These are phyloP conservation scores for Phyllopteryx taeniolatus DNA, from an alignment of 2,113 vertebrate genomes.

Conservation along the genomic window DNA sequence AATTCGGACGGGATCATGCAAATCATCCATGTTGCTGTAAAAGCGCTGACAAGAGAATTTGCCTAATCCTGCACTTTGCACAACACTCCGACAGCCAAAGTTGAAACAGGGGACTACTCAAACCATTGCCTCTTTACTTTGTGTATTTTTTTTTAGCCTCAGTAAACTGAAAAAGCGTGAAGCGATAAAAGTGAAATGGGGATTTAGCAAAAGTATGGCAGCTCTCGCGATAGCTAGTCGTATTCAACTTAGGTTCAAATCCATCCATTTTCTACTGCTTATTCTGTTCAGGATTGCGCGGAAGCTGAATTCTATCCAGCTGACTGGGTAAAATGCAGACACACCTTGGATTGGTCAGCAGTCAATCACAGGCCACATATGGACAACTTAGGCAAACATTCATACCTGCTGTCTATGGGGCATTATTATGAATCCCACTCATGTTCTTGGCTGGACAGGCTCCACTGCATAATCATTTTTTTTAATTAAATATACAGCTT, in stretches of 20 bases:
- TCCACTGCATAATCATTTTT: too few relatives aligned
- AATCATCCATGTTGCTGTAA: conserved; percentile 22
- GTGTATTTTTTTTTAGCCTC: background rate
- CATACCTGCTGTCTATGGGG: background rate
- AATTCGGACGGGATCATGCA: conserved; percentile 27
- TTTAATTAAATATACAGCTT: too few relatives aligned
- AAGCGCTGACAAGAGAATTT: conserved; percentile 17
- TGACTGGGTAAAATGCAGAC: background rate
- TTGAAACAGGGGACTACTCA: conserved; percentile 7
- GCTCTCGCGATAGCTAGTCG: background rate
- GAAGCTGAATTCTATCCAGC: background rate
- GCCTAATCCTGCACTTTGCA: conserved; percentile 28
- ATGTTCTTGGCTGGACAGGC: too few relatives aligned
- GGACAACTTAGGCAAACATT: background rate
- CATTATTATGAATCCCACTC: background rate
- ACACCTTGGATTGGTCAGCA: background rate
- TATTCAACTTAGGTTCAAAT: background rate
- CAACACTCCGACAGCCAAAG: conserved; percentile 20
- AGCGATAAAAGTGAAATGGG: background rate
- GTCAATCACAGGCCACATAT: background rate
- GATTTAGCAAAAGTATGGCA: background rate
- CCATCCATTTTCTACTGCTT: background rate
- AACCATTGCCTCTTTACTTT: conserved; percentile 4
- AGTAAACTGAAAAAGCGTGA: background rate
- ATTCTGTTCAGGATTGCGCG: background rate